A percentile compares a stretch with the other conserved stretches of the same genome.
phyloP scores from a whole-genome alignment of 2,888 invertebrate species.

The Periphyllus acericola region DNA sequence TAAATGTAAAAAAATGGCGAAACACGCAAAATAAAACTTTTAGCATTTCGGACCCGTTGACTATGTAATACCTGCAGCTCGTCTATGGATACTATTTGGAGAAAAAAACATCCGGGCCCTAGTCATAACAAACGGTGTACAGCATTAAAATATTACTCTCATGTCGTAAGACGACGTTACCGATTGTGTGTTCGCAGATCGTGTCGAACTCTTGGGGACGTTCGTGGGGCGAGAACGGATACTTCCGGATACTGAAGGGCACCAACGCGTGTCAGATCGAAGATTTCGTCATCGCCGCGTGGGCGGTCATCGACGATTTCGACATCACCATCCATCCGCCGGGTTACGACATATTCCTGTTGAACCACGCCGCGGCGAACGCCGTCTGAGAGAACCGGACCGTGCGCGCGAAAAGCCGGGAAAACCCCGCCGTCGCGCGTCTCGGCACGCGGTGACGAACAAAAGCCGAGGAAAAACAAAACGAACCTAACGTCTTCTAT shows the following conservation, averaged over 20 bases:
- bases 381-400: neutral
- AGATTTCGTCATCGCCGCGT: slow-evolving; percentile 84
- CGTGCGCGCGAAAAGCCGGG: neutral
- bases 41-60: no score
- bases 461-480: neutral
- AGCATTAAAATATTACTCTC: no score
- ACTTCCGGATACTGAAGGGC: slow-evolving; percentile 87
- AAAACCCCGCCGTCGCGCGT: neutral
- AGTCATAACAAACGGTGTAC: no score
- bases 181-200: slow-evolving; percentile 72
- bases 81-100: no score
- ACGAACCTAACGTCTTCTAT: neutral
- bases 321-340: slow-evolving; percentile 7
- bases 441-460: neutral
- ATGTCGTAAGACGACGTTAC: no score
- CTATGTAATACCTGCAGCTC: no score
- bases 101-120: no score
- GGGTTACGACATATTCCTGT: slow-evolving; percentile 25
- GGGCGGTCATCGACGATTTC: slow-evolving; percentile 67
- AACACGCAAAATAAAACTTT: no score
- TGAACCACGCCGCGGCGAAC: neutral
- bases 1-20: no score
- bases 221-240: slow-evolving; percentile 91
- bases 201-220: slow-evolving; percentile 95
- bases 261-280: slow-evolving; percentile 90